Base-by-base conservation (phyloP, 2,113 vertebrate species). In the Mormyrus iriodes region DNA sequence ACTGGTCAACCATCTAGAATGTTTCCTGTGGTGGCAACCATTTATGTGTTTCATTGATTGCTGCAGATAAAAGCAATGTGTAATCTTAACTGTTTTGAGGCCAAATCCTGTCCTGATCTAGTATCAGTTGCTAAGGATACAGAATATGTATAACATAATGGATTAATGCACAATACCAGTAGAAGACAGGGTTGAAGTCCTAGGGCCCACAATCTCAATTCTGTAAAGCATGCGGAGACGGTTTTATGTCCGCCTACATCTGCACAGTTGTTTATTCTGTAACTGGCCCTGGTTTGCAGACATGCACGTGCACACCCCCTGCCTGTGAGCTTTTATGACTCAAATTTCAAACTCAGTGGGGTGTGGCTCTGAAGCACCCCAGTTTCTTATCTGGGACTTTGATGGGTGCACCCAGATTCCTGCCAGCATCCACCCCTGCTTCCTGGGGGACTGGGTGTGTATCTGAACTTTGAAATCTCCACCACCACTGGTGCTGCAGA, bases 261-360 rank as follows among this genome's bases (percentile, higher is more conserved):
- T 86, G 85, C 39, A 49, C 44, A 51, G 48, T 13, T 86, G 85
- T 55, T 86, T 86, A 4, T 86, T 86, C 51, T 86, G 51, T 48
- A 52, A 27, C n/a, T 31, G 51, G 85, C 85, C 48, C 83, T 51
- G 83, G 51, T 19, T 69, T 86, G 85, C n/a, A 58, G 35, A 65
- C 42, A 21, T 65, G 55, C 55, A 58, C 55, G 10, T 44, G 10
- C 49, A 42, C 86, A 24, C 52, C 21, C 86, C 21, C 15, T 61
- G 86, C 8, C 31, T 65, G n/a, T 53, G 48, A 86, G 35, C 86
- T 65, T 87, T 46, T 42, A 9, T 61, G 86, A 42, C 27, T 53
- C 51, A 35, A 19, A 86, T 86, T 86, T 53, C 51, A 35, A 53
- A 86, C 31, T 31, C 31, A 39, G 86, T 51, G 21, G 53, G 52